These are phyloP conservation scores for Allobates femoralis DNA, from an alignment of 2,797 vertebrate genomes.

Conservation along the genomic window DNA sequence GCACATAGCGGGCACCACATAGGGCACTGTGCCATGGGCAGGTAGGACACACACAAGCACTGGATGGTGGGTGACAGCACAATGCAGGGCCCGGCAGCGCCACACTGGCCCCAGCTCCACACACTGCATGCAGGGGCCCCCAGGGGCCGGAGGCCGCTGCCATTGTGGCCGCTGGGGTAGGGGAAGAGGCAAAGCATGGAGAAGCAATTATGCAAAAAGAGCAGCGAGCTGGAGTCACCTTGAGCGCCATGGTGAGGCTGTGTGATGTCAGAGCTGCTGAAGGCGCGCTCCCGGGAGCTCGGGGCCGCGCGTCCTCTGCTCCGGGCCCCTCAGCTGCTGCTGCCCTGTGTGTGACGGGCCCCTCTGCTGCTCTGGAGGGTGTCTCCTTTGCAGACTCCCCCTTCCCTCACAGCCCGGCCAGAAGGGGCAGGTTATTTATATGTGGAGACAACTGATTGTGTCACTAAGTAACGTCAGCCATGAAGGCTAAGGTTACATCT, in stretches of 20 bases:
- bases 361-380: conserved; percentile 54
- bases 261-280: conserved; percentile 77
- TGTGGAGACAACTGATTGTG: not conserved
- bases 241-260: conserved; percentile 94
- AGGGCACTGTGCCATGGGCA: not conserved
- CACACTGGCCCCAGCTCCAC: conserved; percentile 23
- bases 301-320: conserved; percentile 71
- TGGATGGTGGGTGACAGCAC: not conserved
- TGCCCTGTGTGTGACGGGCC: not conserved
- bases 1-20: not conserved
- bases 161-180: conserved; percentile 2
- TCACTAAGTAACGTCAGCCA: not conserved
- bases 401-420: not conserved
- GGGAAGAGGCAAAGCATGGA: conserved; percentile 29
- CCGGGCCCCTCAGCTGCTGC: conserved; percentile 22
- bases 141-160: not conserved
- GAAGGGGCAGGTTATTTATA: conserved; percentile 33
- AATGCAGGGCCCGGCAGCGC: conserved; percentile 25
- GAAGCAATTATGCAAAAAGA: conserved; percentile 65
- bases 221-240: conserved; percentile 89
- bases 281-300: conserved; percentile 57
- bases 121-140: conserved; percentile 46
- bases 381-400: not conserved
- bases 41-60: conserved; percentile 9
- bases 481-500: not conserved